A percentile compares a stretch with the other conserved stretches of the same genome.
phyloP scores from a whole-genome alignment of 1,140 invertebrate species.

The Dolichoris vasculosae region DNA sequence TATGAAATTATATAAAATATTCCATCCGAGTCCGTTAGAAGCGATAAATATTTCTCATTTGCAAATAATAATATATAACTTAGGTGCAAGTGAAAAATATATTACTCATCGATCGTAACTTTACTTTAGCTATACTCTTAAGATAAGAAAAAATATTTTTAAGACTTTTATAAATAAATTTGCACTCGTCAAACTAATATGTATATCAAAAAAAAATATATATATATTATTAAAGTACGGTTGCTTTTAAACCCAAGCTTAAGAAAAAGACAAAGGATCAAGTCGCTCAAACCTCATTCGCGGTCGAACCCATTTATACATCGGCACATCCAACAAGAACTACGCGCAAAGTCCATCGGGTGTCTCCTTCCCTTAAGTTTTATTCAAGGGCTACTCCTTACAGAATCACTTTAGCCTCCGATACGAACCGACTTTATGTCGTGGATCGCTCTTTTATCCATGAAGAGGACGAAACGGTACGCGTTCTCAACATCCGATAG shows the following conservation, averaged over 20 bases:
- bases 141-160: too few relatives aligned
- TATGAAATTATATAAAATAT: too few relatives aligned
- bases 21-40: too few relatives aligned
- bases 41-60: too few relatives aligned
- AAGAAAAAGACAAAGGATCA: neutral
- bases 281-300: constrained; percentile 45
- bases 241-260: neutral
- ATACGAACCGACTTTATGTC: neutral
- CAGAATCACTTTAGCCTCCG: neutral
- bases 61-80: too few relatives aligned
- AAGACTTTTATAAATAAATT: neutral
- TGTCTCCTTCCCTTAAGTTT: neutral
- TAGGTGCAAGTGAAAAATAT: too few relatives aligned
- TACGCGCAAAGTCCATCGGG: constrained; percentile 3
- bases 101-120: too few relatives aligned
- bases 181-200: neutral
- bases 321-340: neutral
- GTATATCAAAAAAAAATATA: too few relatives aligned
- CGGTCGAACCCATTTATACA: constrained; percentile 47
- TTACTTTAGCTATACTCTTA: too few relatives aligned
- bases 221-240: too few relatives aligned
- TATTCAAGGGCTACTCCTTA: neutral
- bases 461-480: neutral
- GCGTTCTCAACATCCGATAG: neutral
- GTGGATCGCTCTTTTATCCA: neutral